phyloP scores from a whole-genome alignment of 2,888 invertebrate genomes.

The Conomelus anceps region DNA sequence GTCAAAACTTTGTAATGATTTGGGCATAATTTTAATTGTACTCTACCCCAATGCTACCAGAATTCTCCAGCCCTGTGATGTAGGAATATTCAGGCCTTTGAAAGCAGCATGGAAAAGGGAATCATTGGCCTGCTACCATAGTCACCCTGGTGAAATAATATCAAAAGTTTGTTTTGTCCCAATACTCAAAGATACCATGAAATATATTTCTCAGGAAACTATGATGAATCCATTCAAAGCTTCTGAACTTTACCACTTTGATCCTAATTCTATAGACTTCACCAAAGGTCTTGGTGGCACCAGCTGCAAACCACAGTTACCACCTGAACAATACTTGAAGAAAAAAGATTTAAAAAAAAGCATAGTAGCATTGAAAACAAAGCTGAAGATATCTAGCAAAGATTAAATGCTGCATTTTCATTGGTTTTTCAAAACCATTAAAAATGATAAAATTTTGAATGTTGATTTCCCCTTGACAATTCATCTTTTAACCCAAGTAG shows the following conservation, averaged over 20 bases:
- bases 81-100: not conserved
- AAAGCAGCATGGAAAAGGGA: not conserved
- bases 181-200: not conserved
- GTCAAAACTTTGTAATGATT: not conserved
- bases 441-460: not conserved
- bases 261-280: not conserved
- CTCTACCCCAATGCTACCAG: not conserved
- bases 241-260: not conserved
- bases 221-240: not conserved
- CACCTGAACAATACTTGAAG: conserved; percentile 8
- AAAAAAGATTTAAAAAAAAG: not conserved
- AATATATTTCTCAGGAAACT: not conserved
- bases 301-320: not conserved
- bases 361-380: not conserved
- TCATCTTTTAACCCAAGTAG: not conserved
- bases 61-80: not conserved
- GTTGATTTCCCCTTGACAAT: not conserved
- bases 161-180: not conserved
- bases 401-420: not conserved
- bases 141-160: not conserved
- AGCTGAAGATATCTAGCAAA: conserved; percentile 7
- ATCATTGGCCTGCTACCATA: not conserved
- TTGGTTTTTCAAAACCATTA: not conserved
- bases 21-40: not conserved
- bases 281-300: not conserved